Base-by-base conservation (phyloP, 2,797 vertebrate species). In the Gallirallus australis region DNA sequence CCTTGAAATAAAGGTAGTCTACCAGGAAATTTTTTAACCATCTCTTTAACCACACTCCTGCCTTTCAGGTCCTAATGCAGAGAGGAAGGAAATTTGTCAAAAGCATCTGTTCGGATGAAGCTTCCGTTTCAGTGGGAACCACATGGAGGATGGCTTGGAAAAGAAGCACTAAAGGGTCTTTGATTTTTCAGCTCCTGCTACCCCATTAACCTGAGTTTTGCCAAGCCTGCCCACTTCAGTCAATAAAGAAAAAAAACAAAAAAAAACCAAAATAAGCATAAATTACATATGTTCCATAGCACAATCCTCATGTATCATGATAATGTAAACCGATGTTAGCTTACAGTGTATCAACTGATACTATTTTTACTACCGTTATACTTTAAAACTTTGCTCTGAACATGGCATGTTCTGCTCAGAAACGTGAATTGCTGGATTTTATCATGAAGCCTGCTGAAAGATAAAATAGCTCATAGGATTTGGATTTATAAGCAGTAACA, bases 401-500 rank as follows among this genome's bases (percentile, higher is more conserved):
- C 18, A 81, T 4, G 13, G 11, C 7, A 52, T 4, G 24, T 80
- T 86, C 33, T 64, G 57, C 54, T 73, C 35, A 31, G 53, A 86
- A 92, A 89, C 12, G 48, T 2, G 5, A 11, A 64, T n/a, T 82
- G 23, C 6, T 81, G 23, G 0, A 56, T 83, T 77, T 81, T 56
- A 73, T 59, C 60, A 52, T 68, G 37, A 92, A 59, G 33, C 6
- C 73, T 73, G 42, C 8, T 92, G 78, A 96, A 96, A 94, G 45
- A 95, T 66, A 61, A 93, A 86, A 91, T 92, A 80, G 23, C 40
- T 61, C 8, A 53, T 37, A 84, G 68, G 57, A 73, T 82, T 91
- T 94, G n/a, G 28, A 54, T 93, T 92, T 85, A 88, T 69, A 92
- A 93, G 35, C 24, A 96, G 89, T 95, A 92, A 75, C 6, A 3